These are phyloP conservation scores for Coregonus sp. DNA, from an alignment of 2,797 vertebrate genomes.

Conservation along the genomic window DNA sequence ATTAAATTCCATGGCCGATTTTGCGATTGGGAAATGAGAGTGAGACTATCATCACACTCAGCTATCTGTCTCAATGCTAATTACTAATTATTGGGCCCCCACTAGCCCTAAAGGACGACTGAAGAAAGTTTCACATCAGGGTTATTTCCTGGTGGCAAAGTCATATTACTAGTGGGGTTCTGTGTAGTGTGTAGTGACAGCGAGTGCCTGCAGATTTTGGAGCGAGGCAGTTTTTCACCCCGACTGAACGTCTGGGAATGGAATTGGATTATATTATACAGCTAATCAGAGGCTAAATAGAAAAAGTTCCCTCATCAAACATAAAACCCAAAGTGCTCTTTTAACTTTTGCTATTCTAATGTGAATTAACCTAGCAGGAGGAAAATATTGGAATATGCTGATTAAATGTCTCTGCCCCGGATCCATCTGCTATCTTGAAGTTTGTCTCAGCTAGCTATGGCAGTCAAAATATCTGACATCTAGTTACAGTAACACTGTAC, in stretches of 20 bases:
- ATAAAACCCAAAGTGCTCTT: slow-evolving; percentile 2
- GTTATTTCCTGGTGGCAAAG: slow-evolving; percentile 1
- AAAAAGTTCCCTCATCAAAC: slow-evolving; percentile 5
- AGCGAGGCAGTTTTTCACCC: too few relatives aligned
- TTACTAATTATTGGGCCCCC: neutral
- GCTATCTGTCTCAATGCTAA: slow-evolving; percentile 5
- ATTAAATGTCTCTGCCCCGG: neutral
- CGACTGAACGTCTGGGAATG: too few relatives aligned
- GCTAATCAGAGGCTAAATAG: neutral
- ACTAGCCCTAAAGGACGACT: neutral
- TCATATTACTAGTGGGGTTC: neutral
- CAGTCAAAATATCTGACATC: neutral
- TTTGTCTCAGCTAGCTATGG: neutral
- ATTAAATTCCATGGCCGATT: slow-evolving; percentile 9
- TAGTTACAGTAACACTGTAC: neutral
- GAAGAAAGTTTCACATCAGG: slow-evolving; percentile 2
- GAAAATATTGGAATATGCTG: neutral
- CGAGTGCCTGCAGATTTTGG: too few relatives aligned
- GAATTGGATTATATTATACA: neutral
- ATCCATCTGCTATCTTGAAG: neutral
- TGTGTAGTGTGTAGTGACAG: neutral
- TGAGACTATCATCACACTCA: slow-evolving; percentile 1
- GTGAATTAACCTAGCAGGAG: neutral
- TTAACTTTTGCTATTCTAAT: neutral
- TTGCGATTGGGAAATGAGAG: slow-evolving; percentile 1